These are phyloP conservation scores for Phoenicopterus ruber DNA, from an alignment of 2,113 vertebrate genomes.

Conservation along the genomic window DNA sequence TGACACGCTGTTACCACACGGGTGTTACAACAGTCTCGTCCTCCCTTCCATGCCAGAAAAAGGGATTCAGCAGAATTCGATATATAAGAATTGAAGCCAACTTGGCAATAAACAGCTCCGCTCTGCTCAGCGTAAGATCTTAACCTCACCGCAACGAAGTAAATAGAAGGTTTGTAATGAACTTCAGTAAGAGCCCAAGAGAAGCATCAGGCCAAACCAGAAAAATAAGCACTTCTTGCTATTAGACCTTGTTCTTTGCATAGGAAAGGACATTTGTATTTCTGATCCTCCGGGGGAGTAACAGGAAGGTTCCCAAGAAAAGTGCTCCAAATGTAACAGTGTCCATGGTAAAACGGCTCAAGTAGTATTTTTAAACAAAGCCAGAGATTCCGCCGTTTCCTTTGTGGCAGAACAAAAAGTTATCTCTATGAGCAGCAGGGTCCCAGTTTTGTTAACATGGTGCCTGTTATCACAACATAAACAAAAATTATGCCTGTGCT, in stretches of 20 bases:
- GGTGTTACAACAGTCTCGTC: neutral
- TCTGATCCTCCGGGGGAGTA: neutral
- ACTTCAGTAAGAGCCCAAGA: neutral
- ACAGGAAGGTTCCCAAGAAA: neutral
- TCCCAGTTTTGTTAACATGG: neutral
- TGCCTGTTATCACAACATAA: neutral
- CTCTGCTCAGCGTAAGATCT: constrained; percentile 3
- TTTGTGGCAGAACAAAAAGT: neutral
- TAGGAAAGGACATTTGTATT: neutral
- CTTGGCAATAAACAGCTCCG: neutral
- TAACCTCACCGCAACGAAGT: neutral
- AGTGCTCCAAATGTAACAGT: neutral
- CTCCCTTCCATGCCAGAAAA: constrained; percentile 13
- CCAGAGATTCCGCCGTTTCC: neutral
- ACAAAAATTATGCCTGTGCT: neutral
- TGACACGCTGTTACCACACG: constrained; percentile 12
- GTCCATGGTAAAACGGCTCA: neutral
- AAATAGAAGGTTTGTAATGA: neutral
- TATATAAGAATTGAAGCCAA: constrained; percentile 19
- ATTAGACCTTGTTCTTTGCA: neutral
- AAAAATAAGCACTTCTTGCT: neutral
- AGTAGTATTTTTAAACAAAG: neutral
- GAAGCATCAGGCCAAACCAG: neutral
- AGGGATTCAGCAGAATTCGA: constrained; percentile 53
- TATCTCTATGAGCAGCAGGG: neutral